These are phyloP conservation scores for Peromyscus aztecus DNA, from an alignment of 2,797 vertebrate species.

Conservation along the genomic window DNA sequence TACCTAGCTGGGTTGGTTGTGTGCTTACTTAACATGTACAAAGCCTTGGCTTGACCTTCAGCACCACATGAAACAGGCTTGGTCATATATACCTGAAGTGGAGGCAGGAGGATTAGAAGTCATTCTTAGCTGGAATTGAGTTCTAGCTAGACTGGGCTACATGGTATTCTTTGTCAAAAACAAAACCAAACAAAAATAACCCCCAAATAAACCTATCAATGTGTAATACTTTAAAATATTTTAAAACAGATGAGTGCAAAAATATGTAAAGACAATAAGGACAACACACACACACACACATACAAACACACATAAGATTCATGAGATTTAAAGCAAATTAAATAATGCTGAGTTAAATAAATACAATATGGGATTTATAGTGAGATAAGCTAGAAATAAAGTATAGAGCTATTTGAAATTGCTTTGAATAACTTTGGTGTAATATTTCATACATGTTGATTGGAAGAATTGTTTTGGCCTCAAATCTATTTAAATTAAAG, in stretches of 20 bases:
- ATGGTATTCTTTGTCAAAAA: neutral
- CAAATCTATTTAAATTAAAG: conserved; percentile 51
- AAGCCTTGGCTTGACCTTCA: neutral
- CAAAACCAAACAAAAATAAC: neutral
- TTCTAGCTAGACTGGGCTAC: neutral
- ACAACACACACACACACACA: neutral
- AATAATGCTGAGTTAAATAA: conserved; percentile 58
- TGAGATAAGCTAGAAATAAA: conserved; percentile 28
- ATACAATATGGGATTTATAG: conserved; percentile 23
- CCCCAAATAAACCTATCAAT: neutral
- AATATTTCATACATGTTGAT: conserved; percentile 1
- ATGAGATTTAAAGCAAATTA: conserved; percentile 19
- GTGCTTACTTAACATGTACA: neutral
- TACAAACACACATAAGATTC: neutral
- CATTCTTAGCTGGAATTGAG: neutral
- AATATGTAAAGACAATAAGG: neutral
- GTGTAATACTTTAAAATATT: conserved; percentile 27
- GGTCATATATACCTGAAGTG: neutral
- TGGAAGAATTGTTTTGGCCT: neutral
- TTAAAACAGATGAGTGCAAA: conserved; percentile 13
- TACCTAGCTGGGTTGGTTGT: neutral
- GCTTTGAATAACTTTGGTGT: neutral
- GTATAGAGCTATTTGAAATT: neutral
- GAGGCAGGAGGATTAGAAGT: neutral
- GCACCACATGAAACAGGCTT: neutral